Base-by-base conservation (phyloP, 2,113 vertebrate genomes). In the Struthidea cinerea region DNA sequence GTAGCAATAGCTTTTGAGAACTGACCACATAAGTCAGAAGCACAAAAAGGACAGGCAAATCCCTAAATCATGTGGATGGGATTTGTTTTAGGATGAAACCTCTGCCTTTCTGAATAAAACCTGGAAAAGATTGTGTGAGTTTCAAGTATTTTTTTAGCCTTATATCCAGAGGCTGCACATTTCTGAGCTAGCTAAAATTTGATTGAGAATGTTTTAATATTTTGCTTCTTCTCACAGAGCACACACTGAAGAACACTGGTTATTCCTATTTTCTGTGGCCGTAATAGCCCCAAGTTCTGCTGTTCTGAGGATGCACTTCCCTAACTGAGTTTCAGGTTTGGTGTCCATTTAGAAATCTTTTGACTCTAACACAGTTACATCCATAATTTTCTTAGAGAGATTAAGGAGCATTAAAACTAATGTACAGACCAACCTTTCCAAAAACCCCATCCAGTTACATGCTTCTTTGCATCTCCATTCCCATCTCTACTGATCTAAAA, bases 71-170 rank as follows among this genome's bases (percentile, higher is more conserved):
- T 81, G 49, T 50, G 10, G 70, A 52, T 46, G 18, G 42, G 17
- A 30, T 89, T 89, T 84, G 37, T 52, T 93, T 71, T 26, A 46
- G 35, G 84, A 70, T 49, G 13, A 83, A 84, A 46, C 8, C 7
- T 77, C 12, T 79, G n/a, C 28, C 47, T 81, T 91, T 80, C 63
- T 81, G 55, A 86, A 80, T 53, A 76, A 87, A 96, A 73, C 18
- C 68, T 70, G 68, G 12, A 44, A 76, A 76, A 49, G 14, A 64
- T 1, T 0, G 0, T 4, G 23, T 33, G 68, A 41, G 20, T 33
- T 37, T 61, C 13, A 55, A 84, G 26, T 18, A 41, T 14, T 53
- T 53, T 70, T 77, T 69, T 64, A 64, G 55, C 49, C 47, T 63
- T 55, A 19, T 53, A 73, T 69, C 15, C 32, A 53, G n/a, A 17